phyloP scores from a whole-genome alignment of 2,113 vertebrate genomes.

The Callithrix jacchus region DNA sequence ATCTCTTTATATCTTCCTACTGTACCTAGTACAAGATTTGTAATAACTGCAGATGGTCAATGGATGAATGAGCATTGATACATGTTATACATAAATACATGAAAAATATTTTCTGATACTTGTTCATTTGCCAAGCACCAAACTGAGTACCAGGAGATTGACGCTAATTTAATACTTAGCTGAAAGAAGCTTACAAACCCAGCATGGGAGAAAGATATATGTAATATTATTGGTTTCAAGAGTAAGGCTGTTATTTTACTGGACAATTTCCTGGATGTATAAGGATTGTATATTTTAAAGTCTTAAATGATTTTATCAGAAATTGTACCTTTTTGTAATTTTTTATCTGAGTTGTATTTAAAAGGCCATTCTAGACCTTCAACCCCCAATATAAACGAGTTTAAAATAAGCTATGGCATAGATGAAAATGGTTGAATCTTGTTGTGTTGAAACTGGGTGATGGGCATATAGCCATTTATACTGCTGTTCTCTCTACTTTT shows the following conservation, averaged over 20 bases:
- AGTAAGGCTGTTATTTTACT: background rate
- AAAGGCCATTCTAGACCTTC: background rate
- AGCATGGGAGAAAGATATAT: background rate
- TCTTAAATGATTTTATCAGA: background rate
- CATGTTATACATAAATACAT: background rate
- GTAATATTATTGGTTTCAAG: background rate
- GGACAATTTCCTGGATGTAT: background rate
- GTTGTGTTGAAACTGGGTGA: background rate
- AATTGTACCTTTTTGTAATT: background rate
- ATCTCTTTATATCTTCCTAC: background rate
- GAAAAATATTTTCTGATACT: background rate
- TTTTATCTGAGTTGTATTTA: conserved; percentile 20
- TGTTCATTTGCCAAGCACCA: background rate
- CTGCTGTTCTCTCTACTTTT: background rate
- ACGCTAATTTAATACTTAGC: background rate
- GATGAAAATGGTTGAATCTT: background rate
- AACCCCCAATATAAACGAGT: background rate
- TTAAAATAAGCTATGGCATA: background rate
- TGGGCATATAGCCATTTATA: background rate
- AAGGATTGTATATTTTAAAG: background rate
- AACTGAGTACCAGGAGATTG: background rate
- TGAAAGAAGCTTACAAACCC: background rate
- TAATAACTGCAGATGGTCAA: background rate
- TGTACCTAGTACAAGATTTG: background rate
- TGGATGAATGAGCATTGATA: background rate